These are phyloP conservation scores for Mormyrus lacerda DNA, from an alignment of 2,113 vertebrate species.

Conservation along the genomic window DNA sequence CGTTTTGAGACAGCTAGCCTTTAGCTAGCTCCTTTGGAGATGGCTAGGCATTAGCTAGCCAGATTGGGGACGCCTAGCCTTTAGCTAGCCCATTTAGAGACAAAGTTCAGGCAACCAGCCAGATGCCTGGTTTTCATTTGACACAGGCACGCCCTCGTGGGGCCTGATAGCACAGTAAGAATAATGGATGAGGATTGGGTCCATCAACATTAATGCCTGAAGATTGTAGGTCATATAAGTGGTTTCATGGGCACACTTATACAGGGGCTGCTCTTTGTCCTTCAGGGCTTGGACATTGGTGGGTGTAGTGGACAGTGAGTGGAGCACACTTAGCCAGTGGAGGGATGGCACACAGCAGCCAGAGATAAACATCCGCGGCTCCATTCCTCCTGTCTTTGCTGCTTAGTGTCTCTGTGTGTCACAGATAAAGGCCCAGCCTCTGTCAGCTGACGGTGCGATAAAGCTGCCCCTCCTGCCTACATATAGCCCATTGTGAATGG, in stretches of 20 bases:
- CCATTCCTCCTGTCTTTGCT: background rate
- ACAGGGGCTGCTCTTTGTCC: background rate
- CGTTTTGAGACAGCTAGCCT: background rate
- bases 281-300: background rate
- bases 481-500: background rate
- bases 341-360: background rate
- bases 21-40: background rate
- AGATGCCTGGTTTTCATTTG: background rate
- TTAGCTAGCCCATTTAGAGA: background rate
- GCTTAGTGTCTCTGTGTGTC: background rate
- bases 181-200: background rate
- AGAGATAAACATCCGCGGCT: background rate
- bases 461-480: background rate
- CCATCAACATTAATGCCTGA: background rate
- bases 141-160: background rate
- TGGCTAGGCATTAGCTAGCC: too few relatives aligned
- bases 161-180: background rate
- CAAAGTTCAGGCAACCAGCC: background rate
- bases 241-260: background rate
- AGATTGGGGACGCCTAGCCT: too few relatives aligned
- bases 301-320: background rate
- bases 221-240: background rate
- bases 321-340: background rate
- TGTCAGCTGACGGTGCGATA: slow-evolving; percentile 3
- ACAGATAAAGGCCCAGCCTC: slow-evolving; percentile 21